Conservation (phyloP, 1,140 invertebrate genomes). For the Heliconius hermathena region DNA sequence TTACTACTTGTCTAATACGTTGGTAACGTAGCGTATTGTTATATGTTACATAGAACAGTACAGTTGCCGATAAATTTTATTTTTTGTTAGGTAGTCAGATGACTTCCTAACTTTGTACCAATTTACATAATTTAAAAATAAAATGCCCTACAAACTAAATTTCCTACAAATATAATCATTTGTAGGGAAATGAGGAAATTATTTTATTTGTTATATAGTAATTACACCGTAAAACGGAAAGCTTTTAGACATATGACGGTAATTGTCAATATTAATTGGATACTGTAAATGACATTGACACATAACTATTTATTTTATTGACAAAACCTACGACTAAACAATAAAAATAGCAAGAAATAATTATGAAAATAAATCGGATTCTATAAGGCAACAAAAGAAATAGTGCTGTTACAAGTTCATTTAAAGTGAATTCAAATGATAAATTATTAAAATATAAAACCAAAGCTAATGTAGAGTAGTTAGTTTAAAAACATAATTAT, state of each 20-base stretch:
- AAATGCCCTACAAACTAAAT: no score
- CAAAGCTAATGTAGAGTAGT: background rate
- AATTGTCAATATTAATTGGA: background rate
- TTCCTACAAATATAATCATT: no score
- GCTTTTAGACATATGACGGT: background rate
- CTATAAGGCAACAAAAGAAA: constrained; percentile 30
- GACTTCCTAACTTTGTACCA: no score
- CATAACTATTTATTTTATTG: background rate
- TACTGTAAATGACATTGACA: background rate
- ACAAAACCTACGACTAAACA: background rate
- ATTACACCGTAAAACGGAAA: background rate
- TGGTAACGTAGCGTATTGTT: no score
- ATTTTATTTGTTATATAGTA: background rate
- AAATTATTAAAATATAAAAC: background rate
- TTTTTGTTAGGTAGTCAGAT: no score
- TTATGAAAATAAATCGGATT: background rate
- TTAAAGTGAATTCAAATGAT: background rate
- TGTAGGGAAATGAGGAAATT: background rate
- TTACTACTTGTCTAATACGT: no score
- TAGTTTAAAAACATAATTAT: background rate
- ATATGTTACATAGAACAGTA: no score
- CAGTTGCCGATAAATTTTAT: no score
- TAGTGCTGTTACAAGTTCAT: constrained; percentile 16
- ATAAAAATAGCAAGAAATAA: background rate
- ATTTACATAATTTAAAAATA: no score